A percentile compares a stretch with the other conserved stretches of the same genome.
These are phyloP conservation scores for Sphinx pinastri DNA, from an alignment of 2,888 invertebrate species.

Conservation along the genomic window DNA sequence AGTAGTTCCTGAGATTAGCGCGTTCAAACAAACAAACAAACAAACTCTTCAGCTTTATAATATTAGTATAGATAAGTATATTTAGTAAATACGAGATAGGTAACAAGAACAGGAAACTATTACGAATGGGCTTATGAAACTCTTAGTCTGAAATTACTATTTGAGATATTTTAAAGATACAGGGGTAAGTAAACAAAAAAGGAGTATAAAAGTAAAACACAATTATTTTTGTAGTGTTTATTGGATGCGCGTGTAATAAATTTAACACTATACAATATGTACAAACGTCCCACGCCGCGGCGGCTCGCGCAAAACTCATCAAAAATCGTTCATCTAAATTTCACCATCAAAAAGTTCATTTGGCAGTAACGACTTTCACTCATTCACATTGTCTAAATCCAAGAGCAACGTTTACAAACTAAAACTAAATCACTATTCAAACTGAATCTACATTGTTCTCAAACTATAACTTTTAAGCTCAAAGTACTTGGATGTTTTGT, in stretches of 20 bases:
- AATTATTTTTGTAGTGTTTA: constrained; percentile 51
- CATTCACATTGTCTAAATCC: not conserved
- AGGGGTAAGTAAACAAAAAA: not conserved
- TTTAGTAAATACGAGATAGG: too few species aligned
- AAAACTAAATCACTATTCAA: not conserved
- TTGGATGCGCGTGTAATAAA: constrained; percentile 63
- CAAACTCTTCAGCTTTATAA: too few species aligned
- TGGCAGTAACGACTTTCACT: constrained; percentile 43
- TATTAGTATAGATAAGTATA: too few species aligned
- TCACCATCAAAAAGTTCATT: constrained; percentile 50
- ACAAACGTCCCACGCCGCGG: constrained; percentile 44
- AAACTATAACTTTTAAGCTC: constrained; percentile 6
- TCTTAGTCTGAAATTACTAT: too few species aligned
- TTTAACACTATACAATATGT: constrained; percentile 72
- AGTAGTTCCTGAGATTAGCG: too few species aligned
- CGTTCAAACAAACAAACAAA: too few species aligned
- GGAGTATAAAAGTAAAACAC: constrained; percentile 19
- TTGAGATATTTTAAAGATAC: too few species aligned
- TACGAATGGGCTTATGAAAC: too few species aligned
- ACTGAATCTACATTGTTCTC: not conserved
- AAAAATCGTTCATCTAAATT: constrained; percentile 50
- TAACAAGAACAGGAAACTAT: too few species aligned
- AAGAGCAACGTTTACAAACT: not conserved
- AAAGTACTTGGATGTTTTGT: not conserved
- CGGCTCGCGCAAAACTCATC: constrained; percentile 47